Conservation (phyloP, 2,797 vertebrate genomes). For the Rhabdophis nuchalis region DNA sequence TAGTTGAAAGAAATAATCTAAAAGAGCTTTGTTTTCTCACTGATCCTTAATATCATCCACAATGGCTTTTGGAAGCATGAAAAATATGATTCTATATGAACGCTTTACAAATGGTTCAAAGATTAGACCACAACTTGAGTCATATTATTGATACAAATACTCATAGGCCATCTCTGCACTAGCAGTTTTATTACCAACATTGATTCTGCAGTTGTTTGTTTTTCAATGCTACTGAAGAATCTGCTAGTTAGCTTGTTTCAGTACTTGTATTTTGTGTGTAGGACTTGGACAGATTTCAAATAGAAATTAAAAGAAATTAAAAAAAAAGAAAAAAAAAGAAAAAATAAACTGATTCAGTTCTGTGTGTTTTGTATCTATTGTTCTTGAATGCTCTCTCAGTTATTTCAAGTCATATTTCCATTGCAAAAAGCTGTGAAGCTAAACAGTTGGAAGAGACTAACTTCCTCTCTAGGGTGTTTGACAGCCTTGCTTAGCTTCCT, state of each 20-base stretch:
- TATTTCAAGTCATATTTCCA: not conserved
- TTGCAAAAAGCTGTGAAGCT: not conserved
- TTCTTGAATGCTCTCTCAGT: not conserved
- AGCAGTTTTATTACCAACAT: not conserved
- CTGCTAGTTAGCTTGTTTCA: not conserved
- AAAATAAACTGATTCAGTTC: not conserved
- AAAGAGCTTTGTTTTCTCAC: not conserved
- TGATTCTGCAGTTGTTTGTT: not conserved
- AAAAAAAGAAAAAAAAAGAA: not conserved
- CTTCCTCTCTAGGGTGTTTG: not conserved
- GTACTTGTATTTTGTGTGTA: not conserved
- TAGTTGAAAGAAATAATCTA: not conserved
- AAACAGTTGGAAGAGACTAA: not conserved
- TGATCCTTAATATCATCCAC: not conserved
- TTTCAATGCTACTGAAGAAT: not conserved
- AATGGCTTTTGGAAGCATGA: not conserved
- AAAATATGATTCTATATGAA: not conserved
- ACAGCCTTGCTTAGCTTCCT: not conserved
- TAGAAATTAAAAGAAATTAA: not conserved
- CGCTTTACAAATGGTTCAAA: not conserved
- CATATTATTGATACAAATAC: not conserved
- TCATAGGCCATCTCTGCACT: not conserved
- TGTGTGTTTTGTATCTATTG: not conserved
- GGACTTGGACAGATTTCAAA: not conserved
- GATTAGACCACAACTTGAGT: not conserved